A percentile compares a stretch with the other conserved stretches of the same genome.
phyloP scores from a whole-genome alignment of 2,113 vertebrate species.

The Pachyramphus minor region DNA sequence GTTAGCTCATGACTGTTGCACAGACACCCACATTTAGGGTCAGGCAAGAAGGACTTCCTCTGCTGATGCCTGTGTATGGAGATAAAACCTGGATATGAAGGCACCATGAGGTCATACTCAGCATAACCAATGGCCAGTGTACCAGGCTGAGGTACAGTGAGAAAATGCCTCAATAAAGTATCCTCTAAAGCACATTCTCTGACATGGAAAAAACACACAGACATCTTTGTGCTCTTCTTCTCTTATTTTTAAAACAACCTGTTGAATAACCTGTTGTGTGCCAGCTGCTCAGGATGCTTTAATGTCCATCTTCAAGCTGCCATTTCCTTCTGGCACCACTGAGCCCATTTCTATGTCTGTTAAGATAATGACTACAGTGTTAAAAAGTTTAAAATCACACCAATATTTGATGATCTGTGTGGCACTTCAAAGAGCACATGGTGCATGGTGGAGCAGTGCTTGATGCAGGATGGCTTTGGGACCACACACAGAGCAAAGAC shows the following conservation, averaged over 20 bases:
- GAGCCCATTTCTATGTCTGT: fast-evolving
- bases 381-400: background rate
- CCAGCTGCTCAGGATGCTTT: background rate
- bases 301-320: background rate
- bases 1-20: background rate
- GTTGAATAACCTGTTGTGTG: background rate
- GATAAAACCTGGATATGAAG: background rate
- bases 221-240: background rate
- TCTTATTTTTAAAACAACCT: background rate
- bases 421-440: background rate
- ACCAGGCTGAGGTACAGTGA: background rate
- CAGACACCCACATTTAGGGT: background rate
- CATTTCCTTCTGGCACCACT: background rate
- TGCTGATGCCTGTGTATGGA: background rate
- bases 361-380: background rate
- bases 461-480: background rate
- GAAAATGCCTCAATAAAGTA: background rate
- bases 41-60: background rate
- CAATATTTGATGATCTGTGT: background rate
- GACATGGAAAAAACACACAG: background rate
- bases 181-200: background rate
- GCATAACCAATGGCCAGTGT: background rate
- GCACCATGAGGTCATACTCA: background rate
- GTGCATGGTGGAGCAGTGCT: background rate
- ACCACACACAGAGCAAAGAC: background rate